Evolutionary conservation across 2,888 invertebrate species (phyloP), one percentile per base, ranked within the genome.

Genomic region (Acrocera orbiculus): DNA sequence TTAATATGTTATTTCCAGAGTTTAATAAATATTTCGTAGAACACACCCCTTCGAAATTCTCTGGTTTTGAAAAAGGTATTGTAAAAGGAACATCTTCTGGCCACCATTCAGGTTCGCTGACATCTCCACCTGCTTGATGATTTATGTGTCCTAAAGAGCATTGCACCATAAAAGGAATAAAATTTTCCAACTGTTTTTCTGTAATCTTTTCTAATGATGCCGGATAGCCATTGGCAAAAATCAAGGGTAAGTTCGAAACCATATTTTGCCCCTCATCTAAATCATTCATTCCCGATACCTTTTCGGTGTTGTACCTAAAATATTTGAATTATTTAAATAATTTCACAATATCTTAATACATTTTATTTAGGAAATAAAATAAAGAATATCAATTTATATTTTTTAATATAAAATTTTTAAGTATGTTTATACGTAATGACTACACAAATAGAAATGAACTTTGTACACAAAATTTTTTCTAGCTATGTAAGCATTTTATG

Each of bases 161-260:
- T 52, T 76, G 73, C 44, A 77, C 73, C 75, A 77, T 75, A 52
- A 77, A 77, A 41, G 74, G 71, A 49, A 77, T 70, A 53, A 77
- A 77, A 46, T 66, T 68, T 61, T 77, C 76, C 47, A 77, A 55
- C 52, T 76, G 72, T 36, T 56, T 60, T 51, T 69, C 62, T 17
- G 66, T 64, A 44, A 76, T 71, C 50, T 69, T 67, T 40, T 69
- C 66, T 45, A 77, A 54, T 29, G 73, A 73, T 34, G 70, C 73
- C 30, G 78, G 77, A 53, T 73, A 71, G 44, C 77, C 77, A 51
- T 73, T 70, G 42, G 73, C 70, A 49, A 78, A 76, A 32, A 78
- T 59, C 46, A 77, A 65, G 45, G 77, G 77, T 53, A 77, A 62
- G 58, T 76, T 76, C 42, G 77, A 76, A 58, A 76, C 72, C 71